Conservation (phyloP, 1,140 invertebrate genomes). For the Drosophila sturtevanti region DNA sequence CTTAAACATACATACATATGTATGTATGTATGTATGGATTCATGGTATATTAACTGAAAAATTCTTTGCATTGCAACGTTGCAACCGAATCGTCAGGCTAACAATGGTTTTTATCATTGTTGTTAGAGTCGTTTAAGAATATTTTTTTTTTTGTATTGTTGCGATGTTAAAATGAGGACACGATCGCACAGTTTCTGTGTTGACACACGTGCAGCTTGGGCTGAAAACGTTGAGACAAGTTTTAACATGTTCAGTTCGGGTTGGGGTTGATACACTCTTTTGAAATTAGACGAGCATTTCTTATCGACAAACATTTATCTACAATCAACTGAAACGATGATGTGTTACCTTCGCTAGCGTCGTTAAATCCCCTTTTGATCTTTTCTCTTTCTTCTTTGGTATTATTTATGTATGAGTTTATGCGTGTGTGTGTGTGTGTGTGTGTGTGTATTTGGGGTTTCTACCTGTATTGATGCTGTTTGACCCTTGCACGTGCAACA, state of each 20-base stretch:
- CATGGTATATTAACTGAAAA: not conserved
- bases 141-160: not conserved
- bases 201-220: slow-evolving; percentile 40
- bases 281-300: slow-evolving; percentile 11
- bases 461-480: slow-evolving; percentile 50
- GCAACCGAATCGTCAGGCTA: not conserved
- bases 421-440: not conserved
- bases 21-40: too few relatives aligned
- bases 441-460: slow-evolving; percentile 43
- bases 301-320: slow-evolving; percentile 58
- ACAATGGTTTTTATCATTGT: not conserved
- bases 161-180: not conserved
- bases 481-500: slow-evolving; percentile 74
- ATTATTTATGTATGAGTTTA: not conserved
- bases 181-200: slow-evolving; percentile 21
- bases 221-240: slow-evolving; percentile 33
- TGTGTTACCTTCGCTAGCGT: slow-evolving; percentile 64
- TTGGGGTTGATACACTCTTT: too few relatives aligned
- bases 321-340: slow-evolving; percentile 20
- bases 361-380: slow-evolving; percentile 69
- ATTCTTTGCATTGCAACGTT: not conserved
- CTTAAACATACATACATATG: too few relatives aligned
- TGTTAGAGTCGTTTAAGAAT: not conserved
- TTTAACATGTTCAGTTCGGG: slow-evolving; percentile 32
- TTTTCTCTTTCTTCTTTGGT: slow-evolving; percentile 34